Conservation (phyloP, 2,113 vertebrate species). For the Halcyon malimbica region DNA sequence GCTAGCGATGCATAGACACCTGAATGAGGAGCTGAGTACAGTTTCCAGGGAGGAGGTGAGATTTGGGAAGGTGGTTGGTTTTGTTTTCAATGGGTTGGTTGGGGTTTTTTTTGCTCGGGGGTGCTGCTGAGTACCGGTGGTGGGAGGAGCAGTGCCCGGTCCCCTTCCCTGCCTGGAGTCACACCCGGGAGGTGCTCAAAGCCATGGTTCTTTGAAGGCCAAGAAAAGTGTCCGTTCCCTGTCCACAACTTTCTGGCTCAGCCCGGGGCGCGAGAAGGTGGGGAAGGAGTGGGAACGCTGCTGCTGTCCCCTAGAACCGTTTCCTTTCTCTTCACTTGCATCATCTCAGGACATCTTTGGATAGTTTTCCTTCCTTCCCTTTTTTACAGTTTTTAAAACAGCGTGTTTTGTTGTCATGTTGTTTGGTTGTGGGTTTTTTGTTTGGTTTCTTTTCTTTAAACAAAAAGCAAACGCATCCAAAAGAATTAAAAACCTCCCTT, state of each 20-base stretch:
- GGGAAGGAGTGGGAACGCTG: background rate
- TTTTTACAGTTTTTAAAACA: background rate
- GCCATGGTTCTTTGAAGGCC: background rate
- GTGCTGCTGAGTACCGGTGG: background rate
- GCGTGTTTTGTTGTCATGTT: background rate
- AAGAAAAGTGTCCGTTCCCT: background rate
- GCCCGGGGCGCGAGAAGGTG: background rate
- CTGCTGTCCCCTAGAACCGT: background rate
- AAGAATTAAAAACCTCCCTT: background rate
- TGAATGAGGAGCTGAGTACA: slow-evolving; percentile 51
- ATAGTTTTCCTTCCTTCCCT: background rate
- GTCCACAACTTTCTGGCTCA: background rate
- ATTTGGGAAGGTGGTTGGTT: background rate
- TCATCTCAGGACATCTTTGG: slow-evolving; percentile 51
- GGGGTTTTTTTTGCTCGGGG: background rate
- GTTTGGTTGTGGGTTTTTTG: too few relatives aligned
- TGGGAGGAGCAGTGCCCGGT: background rate
- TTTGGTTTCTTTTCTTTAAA: background rate
- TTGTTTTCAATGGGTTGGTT: background rate
- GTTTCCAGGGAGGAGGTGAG: slow-evolving; percentile 19
- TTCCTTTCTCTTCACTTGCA: background rate
- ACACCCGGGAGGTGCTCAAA: background rate
- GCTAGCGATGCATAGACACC: slow-evolving; percentile 94
- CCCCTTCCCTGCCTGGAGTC: background rate
- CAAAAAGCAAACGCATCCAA: background rate